Evolutionary conservation across 2,888 invertebrate genomes (phyloP).

Genomic region (Aplocera efformata): DNA sequence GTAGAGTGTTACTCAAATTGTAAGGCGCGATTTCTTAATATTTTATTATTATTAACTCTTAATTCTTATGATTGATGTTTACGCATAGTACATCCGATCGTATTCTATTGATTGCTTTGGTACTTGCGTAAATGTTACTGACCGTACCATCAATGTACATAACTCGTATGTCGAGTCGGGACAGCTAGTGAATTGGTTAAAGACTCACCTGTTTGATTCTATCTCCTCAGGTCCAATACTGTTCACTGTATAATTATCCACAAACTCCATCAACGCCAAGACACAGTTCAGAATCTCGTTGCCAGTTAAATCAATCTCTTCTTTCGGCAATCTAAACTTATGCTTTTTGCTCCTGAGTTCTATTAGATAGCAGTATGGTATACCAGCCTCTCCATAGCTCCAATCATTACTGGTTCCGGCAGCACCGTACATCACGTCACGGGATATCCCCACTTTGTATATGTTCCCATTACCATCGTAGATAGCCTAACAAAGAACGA

Average conservation of each 20-base stretch:
- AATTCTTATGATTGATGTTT: too few relatives aligned
- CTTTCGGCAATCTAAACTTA: slow-evolving; percentile 56
- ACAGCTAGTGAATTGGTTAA: not conserved
- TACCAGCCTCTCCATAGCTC: slow-evolving; percentile 56
- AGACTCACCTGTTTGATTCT: slow-evolving; percentile 9
- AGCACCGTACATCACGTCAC: slow-evolving; percentile 66
- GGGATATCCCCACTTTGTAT: slow-evolving; percentile 68
- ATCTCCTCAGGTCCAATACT: slow-evolving; percentile 7
- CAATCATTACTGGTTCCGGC: slow-evolving; percentile 68
- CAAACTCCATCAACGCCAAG: slow-evolving; percentile 59
- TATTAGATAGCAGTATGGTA: slow-evolving; percentile 66
- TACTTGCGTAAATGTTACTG: too few relatives aligned
- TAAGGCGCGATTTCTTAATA: too few relatives aligned
- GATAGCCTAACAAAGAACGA: slow-evolving; percentile 49
- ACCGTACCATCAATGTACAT: too few relatives aligned
- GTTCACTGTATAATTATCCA: slow-evolving; percentile 41
- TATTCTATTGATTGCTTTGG: too few relatives aligned
- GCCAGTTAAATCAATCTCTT: slow-evolving; percentile 61
- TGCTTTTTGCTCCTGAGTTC: slow-evolving; percentile 63
- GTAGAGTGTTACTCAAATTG: too few relatives aligned
- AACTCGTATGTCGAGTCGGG: too few relatives aligned
- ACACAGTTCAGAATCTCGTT: slow-evolving; percentile 56
- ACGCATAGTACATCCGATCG: too few relatives aligned
- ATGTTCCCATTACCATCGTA: slow-evolving; percentile 55
- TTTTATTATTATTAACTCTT: too few relatives aligned